Percentiles rank a stretch among this genome's conserved stretches.
phyloP scores from a whole-genome alignment of 2,888 invertebrate genomes.

The Lumbricus terrestris region DNA sequence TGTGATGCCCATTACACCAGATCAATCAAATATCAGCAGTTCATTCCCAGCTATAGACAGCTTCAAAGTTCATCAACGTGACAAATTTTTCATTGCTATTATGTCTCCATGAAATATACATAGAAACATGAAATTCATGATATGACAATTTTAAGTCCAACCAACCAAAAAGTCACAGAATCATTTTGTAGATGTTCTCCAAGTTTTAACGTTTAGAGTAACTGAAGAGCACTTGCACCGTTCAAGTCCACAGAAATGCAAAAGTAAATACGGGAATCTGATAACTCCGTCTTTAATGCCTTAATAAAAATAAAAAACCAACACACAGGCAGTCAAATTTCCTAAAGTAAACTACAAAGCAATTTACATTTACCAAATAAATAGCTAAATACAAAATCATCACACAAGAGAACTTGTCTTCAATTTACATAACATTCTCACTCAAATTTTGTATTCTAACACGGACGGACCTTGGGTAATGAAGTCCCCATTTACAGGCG shows the following conservation, averaged over 20 bases:
- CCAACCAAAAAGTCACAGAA: not conserved
- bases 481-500: not conserved
- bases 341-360: not conserved
- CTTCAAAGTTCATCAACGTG: not conserved
- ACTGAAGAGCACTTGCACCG: not conserved
- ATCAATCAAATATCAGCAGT: not conserved
- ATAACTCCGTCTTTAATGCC: not conserved
- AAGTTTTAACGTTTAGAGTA: not conserved
- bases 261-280: not conserved
- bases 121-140: not conserved
- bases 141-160: not conserved
- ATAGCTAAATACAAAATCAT: not conserved
- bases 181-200: not conserved
- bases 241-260: not conserved
- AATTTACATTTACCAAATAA: not conserved
- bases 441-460: not conserved
- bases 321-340: not conserved
- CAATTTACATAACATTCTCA: not conserved
- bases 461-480: not conserved
- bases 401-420: not conserved
- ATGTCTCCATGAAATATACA: not conserved
- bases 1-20: not conserved
- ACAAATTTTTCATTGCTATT: not conserved
- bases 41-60: not conserved
- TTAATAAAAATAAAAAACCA: constrained; percentile 10